phyloP scores from a whole-genome alignment of 1,140 invertebrate species.

The Hyles euphorbiae region DNA sequence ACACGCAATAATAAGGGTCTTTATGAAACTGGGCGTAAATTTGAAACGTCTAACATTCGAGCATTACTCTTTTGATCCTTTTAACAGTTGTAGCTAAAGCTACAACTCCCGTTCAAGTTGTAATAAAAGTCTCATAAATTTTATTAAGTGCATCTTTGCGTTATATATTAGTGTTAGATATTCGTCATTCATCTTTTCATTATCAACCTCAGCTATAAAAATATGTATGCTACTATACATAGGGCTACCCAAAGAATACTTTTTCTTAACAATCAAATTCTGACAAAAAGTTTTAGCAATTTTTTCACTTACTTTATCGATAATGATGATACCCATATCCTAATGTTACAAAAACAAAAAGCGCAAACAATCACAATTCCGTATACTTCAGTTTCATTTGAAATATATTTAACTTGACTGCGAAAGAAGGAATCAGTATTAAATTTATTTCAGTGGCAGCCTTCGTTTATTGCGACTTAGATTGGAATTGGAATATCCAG shows the following conservation, averaged over 20 bases:
- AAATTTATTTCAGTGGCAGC: slow-evolving; percentile 22
- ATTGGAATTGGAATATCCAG: slow-evolving; percentile 26
- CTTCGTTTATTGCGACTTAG: slow-evolving; percentile 19
- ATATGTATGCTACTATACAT: no score
- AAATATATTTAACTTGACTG: slow-evolving; percentile 21
- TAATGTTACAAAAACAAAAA: background rate
- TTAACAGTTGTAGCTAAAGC: no score
- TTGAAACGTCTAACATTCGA: no score
- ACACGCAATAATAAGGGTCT: slow-evolving; percentile 1
- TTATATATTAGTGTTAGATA: slow-evolving; percentile 20
- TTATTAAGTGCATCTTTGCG: slow-evolving; percentile 14
- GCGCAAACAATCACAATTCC: no score
- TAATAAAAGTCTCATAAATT: slow-evolving; percentile 15
- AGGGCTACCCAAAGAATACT: no score
- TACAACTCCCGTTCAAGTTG: background rate
- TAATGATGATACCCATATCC: no score
- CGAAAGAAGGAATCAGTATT: slow-evolving; percentile 17
- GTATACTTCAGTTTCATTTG: slow-evolving; percentile 10
- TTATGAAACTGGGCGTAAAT: no score
- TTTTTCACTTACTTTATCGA: no score
- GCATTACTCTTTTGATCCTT: no score
- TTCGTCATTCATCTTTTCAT: slow-evolving; percentile 11
- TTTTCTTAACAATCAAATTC: background rate
- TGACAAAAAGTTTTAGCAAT: background rate
- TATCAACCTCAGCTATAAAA: no score